Base-by-base conservation (phyloP, 2,888 invertebrate genomes). In the Ctenicera cuprea region DNA sequence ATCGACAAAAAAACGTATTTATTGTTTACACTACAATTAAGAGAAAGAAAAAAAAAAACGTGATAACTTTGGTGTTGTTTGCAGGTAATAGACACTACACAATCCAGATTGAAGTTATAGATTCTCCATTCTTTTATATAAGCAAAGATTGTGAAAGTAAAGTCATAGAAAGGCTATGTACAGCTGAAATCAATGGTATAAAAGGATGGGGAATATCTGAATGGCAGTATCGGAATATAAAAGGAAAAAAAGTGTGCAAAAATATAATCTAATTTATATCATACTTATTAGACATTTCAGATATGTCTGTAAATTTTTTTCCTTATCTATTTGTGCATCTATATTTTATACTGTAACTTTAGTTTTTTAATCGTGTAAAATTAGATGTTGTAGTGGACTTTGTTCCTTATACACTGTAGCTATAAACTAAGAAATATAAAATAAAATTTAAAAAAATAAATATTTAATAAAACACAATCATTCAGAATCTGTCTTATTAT, bases 141-240 rank as follows among this genome's bases (percentile, higher is more conserved):
- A 92, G 92, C 7, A 88, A 90, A 85, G 88, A 89, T 16, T 89
- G 90, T 85, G 91, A 91, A 76, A 87, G 90, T 0, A 89, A 90
- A 80, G 85, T 92, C 64, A 88, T 90, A 67, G 92, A 92, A 80
- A 85, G 90, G 54, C 89, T 92, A 86, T 90, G 89, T 72, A 86
- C 85, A 9, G 91, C 90, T 71, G 87, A 88, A 54, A 89, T 92
- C 1, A 92, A 93, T 81, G 92, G 91, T 0, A 81, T 90, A 0
- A 89, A 88, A 74, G 93, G 92, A 0, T 90, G 90, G 86, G 92
- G 92, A 0, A 89, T 91, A 71, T 89, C 90, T 0, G 93, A 93
- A 82, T 92, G 92, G 90, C 89, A 91, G 64, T 93, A 92, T 80
- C 3, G 62, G 14, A 69, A 69, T 12, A 26, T 59, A 11, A 30